Conservation (phyloP, 2,888 invertebrate genomes). For the Hydroisotoma schaefferi region DNA sequence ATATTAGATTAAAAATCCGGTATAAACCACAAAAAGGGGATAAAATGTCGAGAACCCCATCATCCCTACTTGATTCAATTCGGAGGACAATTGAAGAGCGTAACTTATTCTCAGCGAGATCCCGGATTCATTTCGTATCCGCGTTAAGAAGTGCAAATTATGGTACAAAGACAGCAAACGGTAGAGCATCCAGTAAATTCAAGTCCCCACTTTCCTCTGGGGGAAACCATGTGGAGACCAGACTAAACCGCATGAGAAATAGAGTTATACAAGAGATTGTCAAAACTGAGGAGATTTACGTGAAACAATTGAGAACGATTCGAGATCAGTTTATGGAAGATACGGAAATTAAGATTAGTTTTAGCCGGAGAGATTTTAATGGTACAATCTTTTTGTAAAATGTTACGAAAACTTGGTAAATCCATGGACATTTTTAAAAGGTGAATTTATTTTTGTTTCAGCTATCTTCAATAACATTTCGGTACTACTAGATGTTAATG, state of each 20-base stretch:
- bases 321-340: slow-evolving; percentile 38
- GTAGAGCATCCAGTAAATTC: slow-evolving; percentile 22
- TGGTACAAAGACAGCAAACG: slow-evolving; percentile 19
- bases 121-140: slow-evolving; percentile 41
- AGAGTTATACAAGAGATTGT: slow-evolving; percentile 67
- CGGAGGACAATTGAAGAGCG: slow-evolving; percentile 45
- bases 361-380: slow-evolving; percentile 31
- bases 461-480: slow-evolving; percentile 33
- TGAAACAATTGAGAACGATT: slow-evolving; percentile 64
- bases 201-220: slow-evolving; percentile 24
- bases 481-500: slow-evolving; percentile 50
- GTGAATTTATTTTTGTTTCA: slow-evolving; percentile 2
- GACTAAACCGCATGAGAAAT: slow-evolving; percentile 50
- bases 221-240: slow-evolving; percentile 15
- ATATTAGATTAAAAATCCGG: neutral
- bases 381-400: too few relatives aligned
- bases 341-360: slow-evolving; percentile 25
- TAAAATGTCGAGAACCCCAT: slow-evolving; percentile 29
- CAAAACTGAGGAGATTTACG: slow-evolving; percentile 66
- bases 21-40: neutral
- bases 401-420: too few relatives aligned
- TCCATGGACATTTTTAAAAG: neutral
- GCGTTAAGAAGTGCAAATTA: slow-evolving; percentile 36
- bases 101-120: slow-evolving; percentile 42
- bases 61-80: slow-evolving; percentile 41